A percentile compares a stretch with the other conserved stretches of the same genome.
Conservation (phyloP, 1,140 invertebrate species). For the Diplogasteroides magnus region DNA sequence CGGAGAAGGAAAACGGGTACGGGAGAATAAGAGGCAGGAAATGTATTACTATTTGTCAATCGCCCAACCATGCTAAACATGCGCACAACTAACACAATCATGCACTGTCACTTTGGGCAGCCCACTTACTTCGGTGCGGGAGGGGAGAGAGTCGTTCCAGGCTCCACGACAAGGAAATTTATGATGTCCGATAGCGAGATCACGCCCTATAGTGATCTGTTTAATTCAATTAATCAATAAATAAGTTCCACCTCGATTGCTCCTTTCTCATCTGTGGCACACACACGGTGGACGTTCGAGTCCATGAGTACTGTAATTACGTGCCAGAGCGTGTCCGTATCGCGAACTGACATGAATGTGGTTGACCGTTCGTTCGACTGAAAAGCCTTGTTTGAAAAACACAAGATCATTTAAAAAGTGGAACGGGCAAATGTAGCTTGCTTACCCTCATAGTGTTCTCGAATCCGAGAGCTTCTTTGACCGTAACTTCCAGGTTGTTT, state of each 20-base stretch:
- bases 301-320: conserved; percentile 24
- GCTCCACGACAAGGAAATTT: conserved; percentile 24
- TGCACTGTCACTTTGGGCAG: too few relatives aligned
- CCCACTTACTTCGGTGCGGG: too few relatives aligned
- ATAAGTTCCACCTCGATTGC: conserved; percentile 23
- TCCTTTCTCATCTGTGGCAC: conserved; percentile 23
- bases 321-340: conserved; percentile 27
- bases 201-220: conserved; percentile 16
- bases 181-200: conserved; percentile 26
- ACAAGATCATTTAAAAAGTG: too few relatives aligned
- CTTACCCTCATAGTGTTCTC: conserved; percentile 12
- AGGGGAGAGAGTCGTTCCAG: conserved; percentile 12
- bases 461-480: conserved; percentile 23
- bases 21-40: too few relatives aligned
- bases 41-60: too few relatives aligned
- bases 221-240: too few relatives aligned
- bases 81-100: too few relatives aligned
- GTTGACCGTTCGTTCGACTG: conserved; percentile 9
- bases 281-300: conserved; percentile 23
- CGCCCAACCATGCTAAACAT: too few relatives aligned
- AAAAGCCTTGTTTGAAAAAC: too few relatives aligned
- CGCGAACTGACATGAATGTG: conserved; percentile 20
- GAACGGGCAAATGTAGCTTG: too few relatives aligned
- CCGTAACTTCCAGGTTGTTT: conserved; percentile 20
- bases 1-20: too few relatives aligned